Percentiles rank a stretch among this genome's conserved stretches.
phyloP scores from a whole-genome alignment of 2,113 vertebrate genomes.

The Alexandromys fortis region DNA sequence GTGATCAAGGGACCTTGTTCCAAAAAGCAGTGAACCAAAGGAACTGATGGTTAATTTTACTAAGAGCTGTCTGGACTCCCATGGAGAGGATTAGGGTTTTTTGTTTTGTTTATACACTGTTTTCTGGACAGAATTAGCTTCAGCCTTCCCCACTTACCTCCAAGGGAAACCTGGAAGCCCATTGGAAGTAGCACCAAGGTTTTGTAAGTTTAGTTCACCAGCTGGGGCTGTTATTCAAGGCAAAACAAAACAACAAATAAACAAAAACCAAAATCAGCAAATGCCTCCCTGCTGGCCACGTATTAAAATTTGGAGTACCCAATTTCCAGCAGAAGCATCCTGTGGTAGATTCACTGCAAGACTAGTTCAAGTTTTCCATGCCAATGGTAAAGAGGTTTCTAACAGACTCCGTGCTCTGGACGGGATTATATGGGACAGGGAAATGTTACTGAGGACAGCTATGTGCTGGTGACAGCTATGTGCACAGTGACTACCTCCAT shows the following conservation, averaged over 20 bases:
- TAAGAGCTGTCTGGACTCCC: neutral
- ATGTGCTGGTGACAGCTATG: neutral
- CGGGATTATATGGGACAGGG: neutral
- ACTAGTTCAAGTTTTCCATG: neutral
- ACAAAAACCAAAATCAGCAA: neutral
- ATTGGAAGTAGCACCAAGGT: neutral
- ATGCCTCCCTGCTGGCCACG: neutral
- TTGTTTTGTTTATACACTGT: neutral
- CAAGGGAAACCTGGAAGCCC: neutral
- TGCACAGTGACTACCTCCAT: neutral
- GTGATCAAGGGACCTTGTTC: neutral
- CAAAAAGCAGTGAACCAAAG: neutral
- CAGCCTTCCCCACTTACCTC: neutral
- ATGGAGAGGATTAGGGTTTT: neutral
- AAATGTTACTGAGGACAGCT: neutral
- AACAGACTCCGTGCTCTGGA: neutral
- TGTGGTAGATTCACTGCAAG: neutral
- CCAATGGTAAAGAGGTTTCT: neutral
- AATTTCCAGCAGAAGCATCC: neutral
- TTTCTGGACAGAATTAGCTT: neutral
- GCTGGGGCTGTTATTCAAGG: neutral
- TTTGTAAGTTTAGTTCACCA: neutral
- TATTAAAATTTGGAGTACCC: neutral
- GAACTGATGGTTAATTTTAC: neutral
- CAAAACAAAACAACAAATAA: neutral